These are phyloP conservation scores for Sphaerophoria rueppellii DNA, from an alignment of 2,888 invertebrate species.

Conservation along the genomic window DNA sequence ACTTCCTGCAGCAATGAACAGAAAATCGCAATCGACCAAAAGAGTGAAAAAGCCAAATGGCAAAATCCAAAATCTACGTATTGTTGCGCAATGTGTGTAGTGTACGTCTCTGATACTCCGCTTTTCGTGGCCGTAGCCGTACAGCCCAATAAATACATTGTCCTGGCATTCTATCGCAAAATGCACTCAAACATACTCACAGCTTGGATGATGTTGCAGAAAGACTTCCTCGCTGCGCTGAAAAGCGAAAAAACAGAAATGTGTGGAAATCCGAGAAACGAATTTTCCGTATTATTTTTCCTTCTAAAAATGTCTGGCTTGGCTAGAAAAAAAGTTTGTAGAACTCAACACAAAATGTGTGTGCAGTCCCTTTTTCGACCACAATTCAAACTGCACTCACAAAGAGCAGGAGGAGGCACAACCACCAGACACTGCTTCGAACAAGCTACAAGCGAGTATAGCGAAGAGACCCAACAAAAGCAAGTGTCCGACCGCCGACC, in stretches of 20 bases:
- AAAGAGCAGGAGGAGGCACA: too few species aligned
- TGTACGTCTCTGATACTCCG: constrained; percentile 51
- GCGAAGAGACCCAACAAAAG: constrained; percentile 2
- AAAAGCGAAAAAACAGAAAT: constrained; percentile 72
- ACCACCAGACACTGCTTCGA: neutral
- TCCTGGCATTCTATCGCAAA: constrained; percentile 62
- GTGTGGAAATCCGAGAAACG: constrained; percentile 72
- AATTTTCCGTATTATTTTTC: constrained; percentile 51
- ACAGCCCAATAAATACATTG: constrained; percentile 69
- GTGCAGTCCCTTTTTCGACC: constrained; percentile 11
- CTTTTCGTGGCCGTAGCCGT: constrained; percentile 26
- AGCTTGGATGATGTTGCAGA: constrained; percentile 5
- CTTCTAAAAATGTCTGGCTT: neutral
- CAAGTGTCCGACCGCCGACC: constrained; percentile 44
- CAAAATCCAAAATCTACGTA: constrained; percentile 18
- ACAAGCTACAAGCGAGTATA: too few species aligned
- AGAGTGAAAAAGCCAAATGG: constrained; percentile 19
- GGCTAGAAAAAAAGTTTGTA: neutral
- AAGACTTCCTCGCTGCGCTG: constrained; percentile 62
- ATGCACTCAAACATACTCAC: constrained; percentile 51
- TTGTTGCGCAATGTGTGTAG: constrained; percentile 73
- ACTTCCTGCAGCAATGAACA: constrained; percentile 73
- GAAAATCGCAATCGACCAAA: constrained; percentile 58
- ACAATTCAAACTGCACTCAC: neutral
- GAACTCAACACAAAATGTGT: constrained; percentile 1